A percentile compares a stretch with the other conserved stretches of the same genome.
These are phyloP conservation scores for Synergus gifuensis DNA, from an alignment of 2,888 invertebrate genomes.

Conservation along the genomic window DNA sequence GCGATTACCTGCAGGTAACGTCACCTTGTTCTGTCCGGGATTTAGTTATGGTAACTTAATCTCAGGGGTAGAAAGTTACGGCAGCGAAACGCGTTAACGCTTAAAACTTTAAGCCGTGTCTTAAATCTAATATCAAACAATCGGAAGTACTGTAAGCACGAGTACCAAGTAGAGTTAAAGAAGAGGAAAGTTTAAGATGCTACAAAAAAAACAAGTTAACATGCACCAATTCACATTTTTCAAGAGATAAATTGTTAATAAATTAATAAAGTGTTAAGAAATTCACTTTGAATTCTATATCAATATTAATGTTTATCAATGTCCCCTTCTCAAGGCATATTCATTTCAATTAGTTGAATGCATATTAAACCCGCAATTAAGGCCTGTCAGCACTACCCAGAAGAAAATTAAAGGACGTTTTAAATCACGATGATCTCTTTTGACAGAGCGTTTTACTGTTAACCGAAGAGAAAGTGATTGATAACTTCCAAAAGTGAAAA, in stretches of 20 bases:
- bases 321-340: not conserved
- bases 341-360: conserved; percentile 25
- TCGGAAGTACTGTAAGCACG: conserved; percentile 17
- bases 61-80: conserved; percentile 39
- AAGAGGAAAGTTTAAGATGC: not conserved
- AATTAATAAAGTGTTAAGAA: not conserved
- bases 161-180: not conserved
- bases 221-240: not conserved
- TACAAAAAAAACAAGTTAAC: not conserved
- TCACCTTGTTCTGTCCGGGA: conserved; percentile 48
- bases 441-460: not conserved
- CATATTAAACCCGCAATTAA: conserved; percentile 20
- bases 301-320: not conserved
- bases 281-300: not conserved
- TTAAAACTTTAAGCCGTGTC: conserved; percentile 39
- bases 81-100: conserved; percentile 37
- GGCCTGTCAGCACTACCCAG: not conserved
- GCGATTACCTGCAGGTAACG: conserved; percentile 54
- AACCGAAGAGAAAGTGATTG: conserved; percentile 14
- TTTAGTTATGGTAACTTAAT: conserved; percentile 41
- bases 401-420: not conserved
- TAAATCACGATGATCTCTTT: not conserved
- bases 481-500: not conserved
- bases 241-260: not conserved
- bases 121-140: conserved; percentile 40